phyloP scores from a whole-genome alignment of 2,113 vertebrate species.

The Apodemus sylvaticus region DNA sequence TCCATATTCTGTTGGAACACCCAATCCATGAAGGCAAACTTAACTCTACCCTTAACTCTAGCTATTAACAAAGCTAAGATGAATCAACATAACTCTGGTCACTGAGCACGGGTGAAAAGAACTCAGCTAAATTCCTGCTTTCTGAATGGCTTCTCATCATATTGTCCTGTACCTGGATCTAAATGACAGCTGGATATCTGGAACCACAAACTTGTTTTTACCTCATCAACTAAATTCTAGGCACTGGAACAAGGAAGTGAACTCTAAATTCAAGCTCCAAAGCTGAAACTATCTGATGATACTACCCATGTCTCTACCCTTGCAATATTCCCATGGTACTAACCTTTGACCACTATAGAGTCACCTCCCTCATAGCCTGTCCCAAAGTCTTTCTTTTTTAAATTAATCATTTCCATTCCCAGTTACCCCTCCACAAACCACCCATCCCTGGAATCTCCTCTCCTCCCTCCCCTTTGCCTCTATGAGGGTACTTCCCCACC shows the following conservation, averaged over 20 bases:
- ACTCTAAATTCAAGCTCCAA: not conserved
- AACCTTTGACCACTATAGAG: not conserved
- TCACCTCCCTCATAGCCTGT: not conserved
- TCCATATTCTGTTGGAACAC: not conserved
- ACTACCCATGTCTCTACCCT: not conserved
- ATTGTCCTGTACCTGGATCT: rapidly evolving
- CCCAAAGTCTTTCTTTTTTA: not conserved
- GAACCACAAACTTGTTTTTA: not conserved
- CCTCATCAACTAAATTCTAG: not conserved
- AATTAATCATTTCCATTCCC: too few species aligned
- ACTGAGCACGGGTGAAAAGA: not conserved
- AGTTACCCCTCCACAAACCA: too few species aligned
- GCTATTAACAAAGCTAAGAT: not conserved
- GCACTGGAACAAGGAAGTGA: not conserved
- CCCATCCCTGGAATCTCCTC: too few species aligned
- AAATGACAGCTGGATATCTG: not conserved
- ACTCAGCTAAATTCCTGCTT: not conserved
- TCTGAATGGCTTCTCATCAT: not conserved
- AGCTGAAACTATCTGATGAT: not conserved
- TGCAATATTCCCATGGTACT: rapidly evolving
- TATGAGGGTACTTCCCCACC: too few species aligned
- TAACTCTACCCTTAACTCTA: not conserved
- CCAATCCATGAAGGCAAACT: conserved; percentile 17
- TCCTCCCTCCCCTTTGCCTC: too few species aligned
- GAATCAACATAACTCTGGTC: not conserved